phyloP scores from a whole-genome alignment of 2,797 vertebrate species.

The Alauda arvensis region DNA sequence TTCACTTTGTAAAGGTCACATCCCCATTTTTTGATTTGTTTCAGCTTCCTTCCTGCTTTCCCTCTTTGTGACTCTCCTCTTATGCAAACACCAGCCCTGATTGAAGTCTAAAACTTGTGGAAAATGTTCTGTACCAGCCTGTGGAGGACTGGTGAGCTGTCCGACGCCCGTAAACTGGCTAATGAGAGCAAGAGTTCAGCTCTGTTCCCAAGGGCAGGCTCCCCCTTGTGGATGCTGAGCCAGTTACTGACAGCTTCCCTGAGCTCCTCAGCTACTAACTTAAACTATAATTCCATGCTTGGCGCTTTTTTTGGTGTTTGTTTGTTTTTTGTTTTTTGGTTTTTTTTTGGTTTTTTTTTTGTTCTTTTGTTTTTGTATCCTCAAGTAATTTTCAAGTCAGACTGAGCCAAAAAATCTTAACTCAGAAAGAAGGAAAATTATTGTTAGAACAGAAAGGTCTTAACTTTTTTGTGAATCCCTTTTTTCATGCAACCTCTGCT shows the following conservation, averaged over 20 bases:
- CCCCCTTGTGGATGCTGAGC: slow-evolving; percentile 45
- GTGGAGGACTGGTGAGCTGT: background rate
- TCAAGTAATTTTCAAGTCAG: background rate
- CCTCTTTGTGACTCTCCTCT: background rate
- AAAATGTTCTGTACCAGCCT: background rate
- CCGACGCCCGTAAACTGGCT: background rate
- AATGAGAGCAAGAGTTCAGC: background rate
- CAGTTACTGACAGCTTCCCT: background rate
- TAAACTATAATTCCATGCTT: background rate
- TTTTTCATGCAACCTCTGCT: background rate
- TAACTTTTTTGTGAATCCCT: background rate
- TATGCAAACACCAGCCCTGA: slow-evolving; percentile 11
- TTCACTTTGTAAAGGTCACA: background rate
- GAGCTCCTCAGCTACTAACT: background rate
- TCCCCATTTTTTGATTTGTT: slow-evolving; percentile 6
- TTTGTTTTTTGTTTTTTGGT: too few relatives aligned
- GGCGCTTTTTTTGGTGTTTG: too few relatives aligned
- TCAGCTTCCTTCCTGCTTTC: slow-evolving; percentile 2
- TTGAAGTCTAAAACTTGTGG: background rate
- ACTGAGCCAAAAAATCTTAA: background rate
- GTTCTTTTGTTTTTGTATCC: background rate
- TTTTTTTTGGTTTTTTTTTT: background rate
- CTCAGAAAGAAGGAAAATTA: background rate
- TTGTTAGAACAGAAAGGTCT: background rate
- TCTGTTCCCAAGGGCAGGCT: slow-evolving; percentile 15